Conservation (phyloP, 2,797 vertebrate genomes). For the Taeniopygia guttata region DNA sequence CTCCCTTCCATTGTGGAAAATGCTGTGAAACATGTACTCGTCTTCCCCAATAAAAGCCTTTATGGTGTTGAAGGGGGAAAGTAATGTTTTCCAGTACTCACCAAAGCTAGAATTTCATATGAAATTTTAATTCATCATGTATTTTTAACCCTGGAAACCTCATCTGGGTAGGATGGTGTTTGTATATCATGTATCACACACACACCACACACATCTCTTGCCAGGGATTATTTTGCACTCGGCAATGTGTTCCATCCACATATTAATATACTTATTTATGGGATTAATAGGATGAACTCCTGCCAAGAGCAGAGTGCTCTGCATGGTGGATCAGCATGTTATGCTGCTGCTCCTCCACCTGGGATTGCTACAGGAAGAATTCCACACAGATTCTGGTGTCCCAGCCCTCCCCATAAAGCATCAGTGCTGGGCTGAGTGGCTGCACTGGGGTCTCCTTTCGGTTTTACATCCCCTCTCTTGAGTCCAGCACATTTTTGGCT, state of each 20-base stretch:
- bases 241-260: background rate
- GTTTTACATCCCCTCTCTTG: background rate
- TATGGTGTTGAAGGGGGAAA: background rate
- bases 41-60: conserved; percentile 12
- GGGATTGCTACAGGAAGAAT: background rate
- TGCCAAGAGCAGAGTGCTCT: background rate
- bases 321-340: background rate
- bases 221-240: background rate
- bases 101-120: conserved; percentile 16
- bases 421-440: background rate
- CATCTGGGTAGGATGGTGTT: background rate
- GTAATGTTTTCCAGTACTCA: conserved; percentile 27
- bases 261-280: background rate
- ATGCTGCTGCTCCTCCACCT: background rate
- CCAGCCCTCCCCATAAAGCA: background rate
- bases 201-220: background rate
- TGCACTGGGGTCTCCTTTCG: background rate
- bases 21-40: conserved; percentile 24
- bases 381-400: background rate
- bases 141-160: background rate
- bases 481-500: background rate
- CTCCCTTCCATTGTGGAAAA: conserved; percentile 1
- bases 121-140: conserved; percentile 19
- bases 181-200: background rate
- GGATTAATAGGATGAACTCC: background rate